Evolutionary conservation across 1,140 invertebrate species (phyloP).

Genomic region (Euura lappo): DNA sequence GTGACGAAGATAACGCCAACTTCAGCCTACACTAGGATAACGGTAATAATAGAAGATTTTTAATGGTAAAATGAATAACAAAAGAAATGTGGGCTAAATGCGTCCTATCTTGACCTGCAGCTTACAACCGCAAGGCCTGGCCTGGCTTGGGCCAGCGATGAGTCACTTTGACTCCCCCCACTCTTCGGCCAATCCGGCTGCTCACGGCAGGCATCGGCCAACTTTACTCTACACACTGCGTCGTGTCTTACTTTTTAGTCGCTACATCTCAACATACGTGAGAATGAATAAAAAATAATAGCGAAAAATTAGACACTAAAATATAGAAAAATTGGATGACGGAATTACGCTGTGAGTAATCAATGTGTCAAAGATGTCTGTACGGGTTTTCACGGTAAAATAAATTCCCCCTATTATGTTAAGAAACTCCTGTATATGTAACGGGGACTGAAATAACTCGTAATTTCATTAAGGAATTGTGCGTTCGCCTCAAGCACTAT

Average conservation of each 20-base stretch:
- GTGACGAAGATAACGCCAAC: background rate
- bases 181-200: constrained; percentile 1
- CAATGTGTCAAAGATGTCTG: too few species aligned
- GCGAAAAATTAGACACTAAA: too few species aligned
- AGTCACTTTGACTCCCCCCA: constrained; percentile 41
- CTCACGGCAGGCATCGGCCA: background rate
- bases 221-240: background rate
- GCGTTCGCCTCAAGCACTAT: background rate
- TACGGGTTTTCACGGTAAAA: too few species aligned
- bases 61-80: constrained; percentile 25
- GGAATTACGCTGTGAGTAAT: too few species aligned
- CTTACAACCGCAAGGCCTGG: constrained; percentile 27
- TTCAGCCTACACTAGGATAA: background rate
- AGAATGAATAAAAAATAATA: too few species aligned
- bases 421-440: background rate
- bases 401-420: too few species aligned
- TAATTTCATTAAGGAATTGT: background rate
- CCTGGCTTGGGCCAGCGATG: constrained; percentile 47
- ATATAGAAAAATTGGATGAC: too few species aligned
- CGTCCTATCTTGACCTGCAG: constrained; percentile 17
- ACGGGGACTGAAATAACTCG: background rate
- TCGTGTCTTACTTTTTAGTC: background rate
- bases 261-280: background rate
- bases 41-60: constrained; percentile 29
- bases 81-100: constrained; percentile 55